Evolutionary conservation across 2,113 vertebrate species (phyloP).

Genomic region (Abramis brama): DNA sequence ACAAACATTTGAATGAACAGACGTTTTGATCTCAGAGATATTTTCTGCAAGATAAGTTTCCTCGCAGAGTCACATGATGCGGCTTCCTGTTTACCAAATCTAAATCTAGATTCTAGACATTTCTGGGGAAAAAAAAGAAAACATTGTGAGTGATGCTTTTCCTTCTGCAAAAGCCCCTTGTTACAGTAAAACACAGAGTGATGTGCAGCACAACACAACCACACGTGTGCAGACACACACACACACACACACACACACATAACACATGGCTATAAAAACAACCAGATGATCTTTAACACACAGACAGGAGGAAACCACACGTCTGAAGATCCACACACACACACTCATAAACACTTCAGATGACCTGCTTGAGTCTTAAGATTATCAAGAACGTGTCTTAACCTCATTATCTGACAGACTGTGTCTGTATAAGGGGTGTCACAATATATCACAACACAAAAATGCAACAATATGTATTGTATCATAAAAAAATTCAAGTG

Average conservation of each 20-base stretch:
- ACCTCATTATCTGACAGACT: too few relatives aligned
- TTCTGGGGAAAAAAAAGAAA: not conserved
- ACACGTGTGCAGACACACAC: not conserved
- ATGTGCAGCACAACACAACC: not conserved
- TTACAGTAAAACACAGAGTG: not conserved
- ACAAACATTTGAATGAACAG: not conserved
- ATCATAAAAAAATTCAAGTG: too few relatives aligned
- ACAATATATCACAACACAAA: too few relatives aligned
- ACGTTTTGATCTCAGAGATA: not conserved
- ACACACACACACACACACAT: not conserved
- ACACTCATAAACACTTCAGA: too few relatives aligned
- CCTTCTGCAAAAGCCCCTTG: not conserved
- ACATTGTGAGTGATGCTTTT: not conserved
- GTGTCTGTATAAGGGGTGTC: too few relatives aligned
- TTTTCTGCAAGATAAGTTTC: not conserved
- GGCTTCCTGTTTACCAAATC: not conserved
- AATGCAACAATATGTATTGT: too few relatives aligned
- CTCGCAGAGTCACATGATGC: not conserved
- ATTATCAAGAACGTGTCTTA: too few relatives aligned
- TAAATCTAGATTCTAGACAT: not conserved
- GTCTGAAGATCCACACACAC: constrained; percentile 76
- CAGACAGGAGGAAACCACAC: constrained; percentile 96
- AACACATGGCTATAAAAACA: not conserved
- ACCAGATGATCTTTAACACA: constrained; percentile 54
- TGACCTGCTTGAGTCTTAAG: too few relatives aligned